Base-by-base conservation (phyloP, 2,113 vertebrate species). In the Oncorhynchus kisutch region DNA sequence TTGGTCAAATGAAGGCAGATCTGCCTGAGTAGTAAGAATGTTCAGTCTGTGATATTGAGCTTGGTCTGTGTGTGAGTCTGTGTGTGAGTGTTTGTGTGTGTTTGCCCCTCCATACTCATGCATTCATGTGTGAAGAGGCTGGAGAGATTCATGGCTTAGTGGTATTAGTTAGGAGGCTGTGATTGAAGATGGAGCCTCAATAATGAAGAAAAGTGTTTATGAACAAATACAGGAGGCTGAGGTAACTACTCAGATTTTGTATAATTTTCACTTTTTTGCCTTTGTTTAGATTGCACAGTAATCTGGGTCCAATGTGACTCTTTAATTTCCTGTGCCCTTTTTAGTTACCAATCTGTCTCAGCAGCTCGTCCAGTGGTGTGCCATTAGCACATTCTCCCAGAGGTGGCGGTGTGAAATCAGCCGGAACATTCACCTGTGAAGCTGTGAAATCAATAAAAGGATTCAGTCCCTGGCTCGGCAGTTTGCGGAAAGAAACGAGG, bases 1-100 rank as follows among this genome's bases (percentile, higher is more conserved):
- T 76, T 82, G 77, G 81, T 78, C 82, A 86, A 90, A 88, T 84
- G 82, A 90, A 87, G 84, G 74, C 78, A 79, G 80, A 86, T 64
- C 77, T 84, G 54, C 76, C 59, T 80, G 60, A 80, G 80, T 72
- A 68, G 31, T 87, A 84, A 86, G 65, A 77, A 68, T 78, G 81
- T 83, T 78, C 72, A 84, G 72, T 79, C 64, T 57, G 25, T 77
- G 67, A 84, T 86, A 89, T 86, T 82, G 85, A 91, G 75, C 82
- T 78, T 60, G 51, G 80, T 78, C 82, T 84, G 85, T 22, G 67
- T 73, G 54, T 67, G 31, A 59, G 51, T 59, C 49, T 72, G 54
- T 71, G 45, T 66, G 39, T 45, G 39, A 9, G 39, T 45, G 39
- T 45, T 9, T 45, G 9, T 45, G 39, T 45, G 9, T 45, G 39